phyloP scores from a whole-genome alignment of 2,888 invertebrate genomes.

The Tupiocoris notatus region DNA sequence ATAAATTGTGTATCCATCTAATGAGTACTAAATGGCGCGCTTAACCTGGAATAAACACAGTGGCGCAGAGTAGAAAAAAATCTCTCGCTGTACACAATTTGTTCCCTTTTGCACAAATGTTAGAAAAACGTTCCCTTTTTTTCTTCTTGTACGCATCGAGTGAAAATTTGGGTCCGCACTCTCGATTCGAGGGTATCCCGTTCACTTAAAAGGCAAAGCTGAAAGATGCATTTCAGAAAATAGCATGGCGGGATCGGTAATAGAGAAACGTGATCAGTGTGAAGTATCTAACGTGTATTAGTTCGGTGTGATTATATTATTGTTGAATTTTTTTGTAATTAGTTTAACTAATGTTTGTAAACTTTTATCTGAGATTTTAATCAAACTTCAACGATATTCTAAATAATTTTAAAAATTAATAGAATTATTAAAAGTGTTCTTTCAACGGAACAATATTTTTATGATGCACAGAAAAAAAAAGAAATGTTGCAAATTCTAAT shows the following conservation, averaged over 20 bases:
- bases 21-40: no score
- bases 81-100: no score
- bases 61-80: no score
- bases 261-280: not conserved
- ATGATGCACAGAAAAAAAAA: conserved; percentile 47
- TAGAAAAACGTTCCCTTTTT: no score
- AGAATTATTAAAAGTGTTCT: conserved; percentile 47
- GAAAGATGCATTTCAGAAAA: not conserved
- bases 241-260: not conserved
- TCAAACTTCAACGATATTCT: conserved; percentile 48
- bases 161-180: no score
- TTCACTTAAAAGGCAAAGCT: not conserved
- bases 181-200: no score
- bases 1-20: no score
- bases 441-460: conserved; percentile 44
- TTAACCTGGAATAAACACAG: no score
- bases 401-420: conserved; percentile 46
- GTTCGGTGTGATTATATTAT: conserved; percentile 38
- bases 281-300: conserved; percentile 4
- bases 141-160: no score
- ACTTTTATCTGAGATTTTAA: conserved; percentile 44
- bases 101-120: no score
- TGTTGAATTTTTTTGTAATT: conserved; percentile 44
- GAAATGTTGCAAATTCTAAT: conserved; percentile 34
- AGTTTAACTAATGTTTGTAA: conserved; percentile 37